Evolutionary conservation across 2,113 vertebrate genomes (phyloP), one percentile per base, ranked within the genome.

Genomic region (Heterochromis multidens): DNA sequence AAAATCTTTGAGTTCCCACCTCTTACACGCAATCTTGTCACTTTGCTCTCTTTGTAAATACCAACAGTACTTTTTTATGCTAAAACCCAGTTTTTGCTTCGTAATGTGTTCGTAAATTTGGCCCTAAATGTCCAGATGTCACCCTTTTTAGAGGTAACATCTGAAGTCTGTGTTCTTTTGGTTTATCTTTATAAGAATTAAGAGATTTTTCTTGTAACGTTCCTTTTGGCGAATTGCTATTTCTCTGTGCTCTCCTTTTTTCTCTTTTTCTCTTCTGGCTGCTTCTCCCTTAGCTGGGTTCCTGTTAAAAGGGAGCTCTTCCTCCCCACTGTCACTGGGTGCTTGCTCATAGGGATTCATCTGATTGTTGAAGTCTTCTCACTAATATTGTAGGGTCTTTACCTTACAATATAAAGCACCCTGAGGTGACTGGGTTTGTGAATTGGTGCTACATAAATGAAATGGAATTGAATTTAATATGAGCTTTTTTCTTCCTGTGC

Each of bases 391-490:
- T 25, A 67, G n/a, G 35, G 0, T 43, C 35, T 67, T 67, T 37
- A 43, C n/a, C 35, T 43, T 43, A 25, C 35, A 67, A 25, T 67
- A 17, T 43, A 43, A 67, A 43, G 23, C 63, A 67, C 35, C 63
- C 40, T 67, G 35, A 67, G 9, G 0, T 67, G 35, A 67, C n/a
- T 67, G 0, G 35, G 16, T 67, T 67, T 67, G n/a, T 67, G 63
- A 67, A 25, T 43, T 0, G 0, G 63, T 7, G 23, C 35, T 25
- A 43, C 13, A 0, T 70, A 46, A 46, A 1, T 70, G 16, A 7
- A 67, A 10, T 25, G 25, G 35, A 65, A 65, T n/a, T 40, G 12
- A 65, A 9, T 0, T 67, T 21, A 67, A 16, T 43, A 25, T 67
- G 25, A 40, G 21, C 35, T 23, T 65, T 35, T 43, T 40, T 9